These are phyloP conservation scores for Beris morrisii DNA, from an alignment of 2,888 invertebrate species.

Conservation along the genomic window DNA sequence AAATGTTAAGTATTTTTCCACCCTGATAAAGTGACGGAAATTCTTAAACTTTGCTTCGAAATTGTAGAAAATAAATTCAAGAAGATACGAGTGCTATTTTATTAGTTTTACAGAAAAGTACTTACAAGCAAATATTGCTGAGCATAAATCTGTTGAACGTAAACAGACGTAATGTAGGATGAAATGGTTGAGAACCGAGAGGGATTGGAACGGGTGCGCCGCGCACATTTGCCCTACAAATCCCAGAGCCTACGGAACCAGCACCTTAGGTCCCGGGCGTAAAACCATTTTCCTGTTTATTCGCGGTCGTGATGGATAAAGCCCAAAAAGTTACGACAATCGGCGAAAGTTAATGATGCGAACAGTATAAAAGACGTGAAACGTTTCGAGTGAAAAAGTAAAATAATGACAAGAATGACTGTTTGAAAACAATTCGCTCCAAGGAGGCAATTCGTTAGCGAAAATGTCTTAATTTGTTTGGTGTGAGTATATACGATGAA, in stretches of 20 bases:
- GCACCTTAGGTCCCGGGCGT: background rate
- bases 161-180: background rate
- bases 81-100: background rate
- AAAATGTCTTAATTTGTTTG: slow-evolving; percentile 23
- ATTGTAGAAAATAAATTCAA: too few species aligned
- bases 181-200: too few species aligned
- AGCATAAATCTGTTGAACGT: slow-evolving; percentile 15
- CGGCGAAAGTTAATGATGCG: slow-evolving; percentile 29
- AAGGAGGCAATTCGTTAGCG: slow-evolving; percentile 23
- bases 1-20: too few species aligned
- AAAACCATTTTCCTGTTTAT: slow-evolving; percentile 26
- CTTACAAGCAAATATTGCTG: slow-evolving; percentile 25
- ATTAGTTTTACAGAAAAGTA: slow-evolving; percentile 28
- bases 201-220: too few species aligned
- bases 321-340: slow-evolving; percentile 22
- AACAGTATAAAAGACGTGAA: slow-evolving; percentile 28
- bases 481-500: background rate
- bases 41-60: too few species aligned
- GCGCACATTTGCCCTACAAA: slow-evolving; percentile 16
- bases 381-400: slow-evolving; percentile 15
- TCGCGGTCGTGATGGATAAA: slow-evolving; percentile 10
- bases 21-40: too few species aligned
- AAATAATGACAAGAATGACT: slow-evolving; percentile 20
- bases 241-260: slow-evolving; percentile 20
- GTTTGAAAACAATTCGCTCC: slow-evolving; percentile 15